These are phyloP conservation scores for Channa argus DNA, from an alignment of 2,113 vertebrate genomes.

Conservation along the genomic window DNA sequence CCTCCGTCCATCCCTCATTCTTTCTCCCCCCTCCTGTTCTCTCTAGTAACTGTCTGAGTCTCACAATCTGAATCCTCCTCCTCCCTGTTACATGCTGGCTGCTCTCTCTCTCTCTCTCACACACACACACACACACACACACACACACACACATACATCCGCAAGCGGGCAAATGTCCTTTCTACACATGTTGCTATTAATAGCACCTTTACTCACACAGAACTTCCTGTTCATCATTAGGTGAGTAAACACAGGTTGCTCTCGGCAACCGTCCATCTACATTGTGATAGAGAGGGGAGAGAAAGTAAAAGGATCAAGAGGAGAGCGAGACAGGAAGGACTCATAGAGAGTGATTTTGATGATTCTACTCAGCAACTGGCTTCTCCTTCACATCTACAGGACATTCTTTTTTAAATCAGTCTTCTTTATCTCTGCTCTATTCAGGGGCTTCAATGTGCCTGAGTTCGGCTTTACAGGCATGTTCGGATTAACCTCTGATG, in stretches of 20 bases:
- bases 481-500: neutral
- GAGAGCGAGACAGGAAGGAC: conserved; percentile 14
- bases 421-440: neutral
- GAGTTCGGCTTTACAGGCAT: neutral
- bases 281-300: conserved; percentile 62
- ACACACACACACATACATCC: conserved; percentile 9
- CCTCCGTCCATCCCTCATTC: conserved; percentile 70
- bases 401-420: neutral
- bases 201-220: conserved; percentile 76
- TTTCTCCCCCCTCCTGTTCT: conserved; percentile 68
- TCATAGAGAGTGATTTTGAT: conserved; percentile 8
- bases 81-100: conserved; percentile 55
- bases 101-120: conserved; percentile 27
- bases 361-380: conserved; percentile 18
- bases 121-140: conserved; percentile 22
- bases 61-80: conserved; percentile 76
- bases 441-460: neutral
- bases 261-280: conserved; percentile 79
- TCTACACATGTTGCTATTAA: conserved; percentile 77
- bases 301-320: conserved; percentile 8
- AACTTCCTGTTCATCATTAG: conserved; percentile 79
- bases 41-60: conserved; percentile 82
- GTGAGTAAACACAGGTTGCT: conserved; percentile 82
- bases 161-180: conserved; percentile 63
- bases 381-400: neutral